Base-by-base conservation (phyloP, 2,888 invertebrate genomes). In the Spilarctia lutea region DNA sequence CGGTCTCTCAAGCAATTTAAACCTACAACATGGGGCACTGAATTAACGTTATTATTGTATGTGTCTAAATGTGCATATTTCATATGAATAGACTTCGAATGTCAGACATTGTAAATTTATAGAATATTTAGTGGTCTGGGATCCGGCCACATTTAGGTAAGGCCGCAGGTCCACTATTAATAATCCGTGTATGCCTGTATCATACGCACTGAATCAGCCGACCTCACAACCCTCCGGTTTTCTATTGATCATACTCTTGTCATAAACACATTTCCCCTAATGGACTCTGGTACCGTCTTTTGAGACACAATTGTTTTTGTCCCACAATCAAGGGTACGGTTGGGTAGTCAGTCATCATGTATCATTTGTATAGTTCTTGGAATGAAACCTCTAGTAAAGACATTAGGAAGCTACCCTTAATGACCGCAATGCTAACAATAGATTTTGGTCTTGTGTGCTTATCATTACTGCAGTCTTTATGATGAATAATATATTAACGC, bases 221-320 rank as follows among this genome's bases (percentile, higher is more conserved):
- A 85, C 87, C 88, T 90, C 87, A 89, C 88, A 88, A 90, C 89
- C 91, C 89, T 84, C 84, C 85, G 88, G 80, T 83, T 86, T 87
- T 90, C 91, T 92, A 93, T 94, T 93, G 94, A 94, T 93, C 92
- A 92, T 88, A 88, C 90, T 93, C 91, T 90, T 93, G 94, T 94
- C 94, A 92, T 91, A 90, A 89, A 90, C 92, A 93, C 91, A 91
- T 93, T 93, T 90, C 87, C 90, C 88, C 90, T 94, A 94, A 94
- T 94, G 94, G 93, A 92, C 91, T 91, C 87, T 83, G 86, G 86
- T 86, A 85, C 88, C 82, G 85, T 92, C 90, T 89, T 88, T 84
- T 77, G 84, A 89, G 90, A 88, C 85, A 86, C 90, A 89, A 90
- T 92, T 94, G 93, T 94, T 93, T 93, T 93, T 93, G 91, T 85